Evolutionary conservation across 2,888 invertebrate species (phyloP).

Genomic region (Lasioglossum morio): DNA sequence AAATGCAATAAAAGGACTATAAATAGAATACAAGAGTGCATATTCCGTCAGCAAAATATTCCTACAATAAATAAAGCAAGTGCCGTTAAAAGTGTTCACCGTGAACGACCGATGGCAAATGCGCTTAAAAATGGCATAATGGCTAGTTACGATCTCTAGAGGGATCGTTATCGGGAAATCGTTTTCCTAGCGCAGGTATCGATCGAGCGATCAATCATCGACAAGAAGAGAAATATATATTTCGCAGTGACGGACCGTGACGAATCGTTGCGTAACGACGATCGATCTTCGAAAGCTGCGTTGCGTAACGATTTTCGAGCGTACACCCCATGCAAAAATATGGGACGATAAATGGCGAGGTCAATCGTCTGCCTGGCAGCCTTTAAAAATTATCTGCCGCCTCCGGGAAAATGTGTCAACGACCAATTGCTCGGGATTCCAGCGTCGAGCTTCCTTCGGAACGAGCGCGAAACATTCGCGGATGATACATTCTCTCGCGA

Average conservation of each 20-base stretch:
- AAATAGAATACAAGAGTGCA: background rate
- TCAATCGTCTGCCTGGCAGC: constrained; percentile 43
- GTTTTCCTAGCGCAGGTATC: background rate
- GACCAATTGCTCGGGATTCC: constrained; percentile 55
- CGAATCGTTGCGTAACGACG: constrained; percentile 11
- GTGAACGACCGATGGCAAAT: background rate
- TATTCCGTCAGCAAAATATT: background rate
- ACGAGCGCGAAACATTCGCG: constrained; percentile 25
- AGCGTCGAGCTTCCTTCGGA: constrained; percentile 35
- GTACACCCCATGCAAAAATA: constrained; percentile 24
- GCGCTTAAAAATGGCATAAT: background rate
- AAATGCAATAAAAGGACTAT: background rate
- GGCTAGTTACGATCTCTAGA: background rate
- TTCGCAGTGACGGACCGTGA: constrained; percentile 8
- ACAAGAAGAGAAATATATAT: background rate
- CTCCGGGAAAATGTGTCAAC: constrained; percentile 47
- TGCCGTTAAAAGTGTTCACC: background rate
- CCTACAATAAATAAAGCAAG: background rate
- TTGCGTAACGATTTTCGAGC: constrained; percentile 39
- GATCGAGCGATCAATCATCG: constrained; percentile 32
- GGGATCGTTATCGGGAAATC: background rate
- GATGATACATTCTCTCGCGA: background rate
- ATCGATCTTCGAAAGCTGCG: constrained; percentile 8
- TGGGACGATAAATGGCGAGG: constrained; percentile 39
- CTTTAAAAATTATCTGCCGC: constrained; percentile 53